Conservation (phyloP, 2,113 vertebrate genomes). For the human (Homo sapiens) region DNA sequence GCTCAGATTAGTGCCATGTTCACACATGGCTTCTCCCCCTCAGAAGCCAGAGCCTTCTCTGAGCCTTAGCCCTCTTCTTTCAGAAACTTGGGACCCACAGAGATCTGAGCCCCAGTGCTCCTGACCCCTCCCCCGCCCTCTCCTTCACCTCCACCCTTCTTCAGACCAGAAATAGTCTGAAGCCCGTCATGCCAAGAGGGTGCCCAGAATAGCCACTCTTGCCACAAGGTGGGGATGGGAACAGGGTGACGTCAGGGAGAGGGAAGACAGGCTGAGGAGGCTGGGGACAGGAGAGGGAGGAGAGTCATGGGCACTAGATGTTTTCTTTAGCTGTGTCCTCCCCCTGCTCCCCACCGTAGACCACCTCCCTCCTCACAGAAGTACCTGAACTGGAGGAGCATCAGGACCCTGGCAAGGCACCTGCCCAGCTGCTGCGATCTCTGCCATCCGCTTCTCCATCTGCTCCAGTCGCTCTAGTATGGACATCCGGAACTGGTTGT, state of each 20-base stretch:
- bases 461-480: slow-evolving; percentile 89
- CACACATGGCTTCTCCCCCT: neutral
- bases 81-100: neutral
- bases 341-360: neutral
- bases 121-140: slow-evolving; percentile 16
- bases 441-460: slow-evolving; percentile 88
- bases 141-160: slow-evolving; percentile 59
- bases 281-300: neutral
- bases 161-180: slow-evolving; percentile 74
- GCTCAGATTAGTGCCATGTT: neutral
- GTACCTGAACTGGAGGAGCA: slow-evolving; percentile 55
- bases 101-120: neutral
- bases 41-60: neutral
- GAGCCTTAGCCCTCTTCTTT: neutral
- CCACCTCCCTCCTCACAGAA: neutral
- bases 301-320: neutral
- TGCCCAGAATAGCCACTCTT: slow-evolving; percentile 72
- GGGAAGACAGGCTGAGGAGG: neutral
- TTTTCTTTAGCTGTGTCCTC: neutral
- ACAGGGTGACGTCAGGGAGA: slow-evolving; percentile 51
- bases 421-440: slow-evolving; percentile 81
- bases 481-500: slow-evolving; percentile 90
- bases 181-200: slow-evolving; percentile 62
- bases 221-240: slow-evolving; percentile 11
- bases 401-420: slow-evolving; percentile 48